Evolutionary conservation across 2,888 invertebrate genomes (phyloP).

Genomic region (Athalia cordata): DNA sequence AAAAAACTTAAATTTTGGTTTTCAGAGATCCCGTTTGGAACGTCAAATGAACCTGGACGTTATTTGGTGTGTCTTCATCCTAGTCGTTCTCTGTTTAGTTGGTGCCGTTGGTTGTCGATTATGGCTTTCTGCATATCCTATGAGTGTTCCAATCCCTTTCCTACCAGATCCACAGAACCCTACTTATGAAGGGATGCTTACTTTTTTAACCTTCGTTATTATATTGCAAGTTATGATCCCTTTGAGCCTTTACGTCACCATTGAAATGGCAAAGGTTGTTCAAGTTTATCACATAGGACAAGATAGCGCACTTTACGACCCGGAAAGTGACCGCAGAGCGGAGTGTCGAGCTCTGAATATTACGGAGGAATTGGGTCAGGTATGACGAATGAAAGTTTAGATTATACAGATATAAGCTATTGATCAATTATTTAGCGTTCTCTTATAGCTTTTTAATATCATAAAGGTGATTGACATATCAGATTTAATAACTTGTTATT

Average conservation of each 20-base stretch:
- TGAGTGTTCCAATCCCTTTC: slow-evolving; percentile 79
- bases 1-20: slow-evolving; percentile 18
- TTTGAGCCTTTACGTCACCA: slow-evolving; percentile 95
- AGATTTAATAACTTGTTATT: no score
- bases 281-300: slow-evolving; percentile 97
- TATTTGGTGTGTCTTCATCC: slow-evolving; percentile 95
- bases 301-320: slow-evolving; percentile 91
- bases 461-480: no score
- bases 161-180: slow-evolving; percentile 79
- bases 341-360: slow-evolving; percentile 97
- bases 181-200: slow-evolving; percentile 85
- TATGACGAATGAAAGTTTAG: slow-evolving; percentile 64
- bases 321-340: slow-evolving; percentile 85
- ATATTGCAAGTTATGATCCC: slow-evolving; percentile 98
- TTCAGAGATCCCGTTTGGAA: slow-evolving; percentile 94
- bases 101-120: slow-evolving; percentile 94
- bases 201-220: slow-evolving; percentile 97
- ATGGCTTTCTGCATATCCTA: slow-evolving; percentile 82
- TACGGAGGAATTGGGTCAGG: slow-evolving; percentile 97
- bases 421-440: slow-evolving; percentile 18
- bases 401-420: neutral
- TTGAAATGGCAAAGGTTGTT: slow-evolving; percentile 96
- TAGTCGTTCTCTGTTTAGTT: slow-evolving; percentile 91
- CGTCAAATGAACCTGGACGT: slow-evolving; percentile 96
- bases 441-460: neutral